Evolutionary conservation across 2,888 invertebrate genomes (phyloP).

Genomic region (Steinernema hermaphroditum): DNA sequence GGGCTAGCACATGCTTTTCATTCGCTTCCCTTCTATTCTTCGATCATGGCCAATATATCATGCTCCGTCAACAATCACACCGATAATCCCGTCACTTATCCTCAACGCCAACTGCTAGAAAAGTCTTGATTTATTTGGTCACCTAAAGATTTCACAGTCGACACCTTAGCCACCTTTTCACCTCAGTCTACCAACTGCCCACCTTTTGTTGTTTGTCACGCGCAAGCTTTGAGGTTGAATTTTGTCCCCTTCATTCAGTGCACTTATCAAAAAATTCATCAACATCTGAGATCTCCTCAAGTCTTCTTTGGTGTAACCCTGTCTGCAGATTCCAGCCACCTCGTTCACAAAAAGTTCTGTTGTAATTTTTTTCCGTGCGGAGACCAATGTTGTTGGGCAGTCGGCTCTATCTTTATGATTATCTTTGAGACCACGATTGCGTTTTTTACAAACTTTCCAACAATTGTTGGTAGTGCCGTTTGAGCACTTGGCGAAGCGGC

Average conservation of each 20-base stretch:
- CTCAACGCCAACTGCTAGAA: conserved; percentile 14
- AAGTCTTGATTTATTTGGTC: conserved; percentile 23
- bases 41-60: not conserved
- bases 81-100: conserved; percentile 5
- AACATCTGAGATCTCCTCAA: too few relatives aligned
- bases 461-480: not conserved
- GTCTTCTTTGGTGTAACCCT: too few relatives aligned
- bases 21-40: too few relatives aligned
- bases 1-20: too few relatives aligned
- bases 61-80: not conserved
- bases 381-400: not conserved
- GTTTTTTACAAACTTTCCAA: not conserved
- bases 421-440: not conserved
- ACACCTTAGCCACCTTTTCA: not conserved
- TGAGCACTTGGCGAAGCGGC: not conserved
- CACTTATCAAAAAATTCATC: too few relatives aligned
- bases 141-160: not conserved
- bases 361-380: not conserved
- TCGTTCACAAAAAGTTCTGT: not conserved
- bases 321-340: too few relatives aligned
- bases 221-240: too few relatives aligned
- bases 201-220: not conserved
- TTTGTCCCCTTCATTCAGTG: too few relatives aligned
- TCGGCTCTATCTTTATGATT: not conserved
- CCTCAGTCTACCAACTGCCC: not conserved